Evolutionary conservation across 2,113 vertebrate species (phyloP).

Genomic region (Tachycineta bicolor): DNA sequence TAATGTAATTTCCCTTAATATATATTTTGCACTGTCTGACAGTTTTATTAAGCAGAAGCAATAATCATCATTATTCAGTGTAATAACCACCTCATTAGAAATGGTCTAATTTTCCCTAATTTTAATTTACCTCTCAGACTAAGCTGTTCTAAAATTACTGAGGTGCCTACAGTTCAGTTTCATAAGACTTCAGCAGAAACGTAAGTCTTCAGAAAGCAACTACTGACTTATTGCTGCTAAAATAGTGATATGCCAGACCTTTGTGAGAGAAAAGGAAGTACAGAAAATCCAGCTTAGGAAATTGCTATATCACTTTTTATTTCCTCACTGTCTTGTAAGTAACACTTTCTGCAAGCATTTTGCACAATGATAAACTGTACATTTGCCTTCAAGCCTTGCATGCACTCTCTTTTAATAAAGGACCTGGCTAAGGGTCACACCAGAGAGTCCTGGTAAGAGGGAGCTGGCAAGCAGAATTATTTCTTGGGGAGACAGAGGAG

Average conservation of each 20-base stretch:
- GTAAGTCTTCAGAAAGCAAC: conserved; percentile 19
- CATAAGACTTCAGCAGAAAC: conserved; percentile 60
- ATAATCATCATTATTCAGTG: conserved; percentile 73
- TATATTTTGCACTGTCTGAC: conserved; percentile 75
- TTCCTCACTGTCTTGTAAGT: neutral
- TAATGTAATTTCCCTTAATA: conserved; percentile 71
- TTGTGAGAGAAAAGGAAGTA: conserved; percentile 22
- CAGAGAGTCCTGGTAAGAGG: neutral
- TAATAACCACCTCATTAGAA: conserved; percentile 75
- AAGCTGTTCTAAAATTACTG: conserved; percentile 55
- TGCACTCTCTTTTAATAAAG: neutral
- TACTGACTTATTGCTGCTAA: conserved; percentile 37
- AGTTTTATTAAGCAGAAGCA: conserved; percentile 78
- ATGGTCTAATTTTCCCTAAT: conserved; percentile 74
- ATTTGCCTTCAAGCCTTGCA: conserved; percentile 5
- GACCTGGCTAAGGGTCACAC: neutral
- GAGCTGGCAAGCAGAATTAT: neutral
- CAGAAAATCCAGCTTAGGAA: conserved; percentile 35
- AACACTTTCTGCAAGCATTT: neutral
- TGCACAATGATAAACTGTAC: conserved; percentile 4
- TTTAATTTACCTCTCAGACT: conserved; percentile 76
- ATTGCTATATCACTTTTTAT: conserved; percentile 6
- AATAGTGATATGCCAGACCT: conserved; percentile 13
- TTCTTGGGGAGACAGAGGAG: neutral
- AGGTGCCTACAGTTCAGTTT: conserved; percentile 67